These are phyloP conservation scores for Bergia puertoricense DNA, from an alignment of 92 coral and sea anemone genomes.

Conservation along the genomic window DNA sequence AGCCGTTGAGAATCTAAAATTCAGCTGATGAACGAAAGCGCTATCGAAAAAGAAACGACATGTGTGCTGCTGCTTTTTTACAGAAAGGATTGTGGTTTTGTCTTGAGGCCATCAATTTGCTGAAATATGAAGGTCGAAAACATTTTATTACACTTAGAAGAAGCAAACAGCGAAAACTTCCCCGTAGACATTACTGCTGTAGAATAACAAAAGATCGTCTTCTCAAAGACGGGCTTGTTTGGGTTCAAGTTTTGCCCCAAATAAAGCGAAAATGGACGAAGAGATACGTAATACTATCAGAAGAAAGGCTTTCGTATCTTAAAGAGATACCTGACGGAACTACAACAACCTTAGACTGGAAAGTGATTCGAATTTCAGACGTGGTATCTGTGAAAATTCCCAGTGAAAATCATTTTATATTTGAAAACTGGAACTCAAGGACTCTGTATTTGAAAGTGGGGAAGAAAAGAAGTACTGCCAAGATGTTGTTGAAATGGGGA, in stretches of 20 bases:
- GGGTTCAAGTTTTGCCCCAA: slow-evolving; percentile 35
- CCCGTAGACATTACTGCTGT: slow-evolving; percentile 33
- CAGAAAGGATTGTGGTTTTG: slow-evolving; percentile 21
- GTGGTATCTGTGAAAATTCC: slow-evolving; percentile 39
- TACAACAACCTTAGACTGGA: slow-evolving; percentile 12
- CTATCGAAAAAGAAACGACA: background rate
- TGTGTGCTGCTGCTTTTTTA: background rate
- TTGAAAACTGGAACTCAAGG: slow-evolving; percentile 28
- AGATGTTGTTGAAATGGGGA: slow-evolving; percentile 26
- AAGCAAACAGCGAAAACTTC: slow-evolving; percentile 35
- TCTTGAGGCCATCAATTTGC: slow-evolving; percentile 18
- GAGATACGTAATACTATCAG: slow-evolving; percentile 33
- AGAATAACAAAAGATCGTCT: slow-evolving; percentile 16
- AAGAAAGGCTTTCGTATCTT: slow-evolving; percentile 30
- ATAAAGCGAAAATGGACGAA: slow-evolving; percentile 21
- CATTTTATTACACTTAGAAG: background rate
- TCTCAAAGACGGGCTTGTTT: slow-evolving; percentile 29
- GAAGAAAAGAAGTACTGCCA: slow-evolving; percentile 13
- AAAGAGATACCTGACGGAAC: slow-evolving; percentile 9
- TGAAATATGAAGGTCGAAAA: slow-evolving; percentile 15
- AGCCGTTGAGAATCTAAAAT: background rate
- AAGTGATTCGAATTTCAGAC: slow-evolving; percentile 29
- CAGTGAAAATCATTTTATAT: slow-evolving; percentile 26
- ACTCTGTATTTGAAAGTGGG: slow-evolving; percentile 26
- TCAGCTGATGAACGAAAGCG: background rate